Base-by-base conservation (phyloP, 30 jellyfish, hydroid and myxozoan genomes). In the Pelagia noctiluca region DNA sequence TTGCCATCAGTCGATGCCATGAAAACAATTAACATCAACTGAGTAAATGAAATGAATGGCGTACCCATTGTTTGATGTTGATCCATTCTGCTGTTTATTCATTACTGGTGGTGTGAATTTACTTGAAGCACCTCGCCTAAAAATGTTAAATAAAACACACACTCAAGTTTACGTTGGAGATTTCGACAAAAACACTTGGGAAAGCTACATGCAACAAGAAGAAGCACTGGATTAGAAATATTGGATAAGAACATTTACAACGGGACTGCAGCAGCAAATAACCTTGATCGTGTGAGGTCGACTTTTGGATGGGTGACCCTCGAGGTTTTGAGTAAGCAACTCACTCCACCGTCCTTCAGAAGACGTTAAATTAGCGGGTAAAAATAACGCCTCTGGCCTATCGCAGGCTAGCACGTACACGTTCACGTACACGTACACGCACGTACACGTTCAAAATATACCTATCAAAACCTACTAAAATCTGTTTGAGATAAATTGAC, bases 101-200 rank as follows among this genome's bases (percentile, higher is more conserved):
- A 35, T 80, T 71, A 88, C 89, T 1, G 97, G 97, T 35, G 97
- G 97, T 3, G 47, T 60, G 61, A 88, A 88, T 36, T 76, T 88
- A 18, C 83, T 36, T 25, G 85, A 31, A 24, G 90, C 54, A 34
- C 95, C 94, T 38, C 97, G 78, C 61, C 97, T 67, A 61, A 70
- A 70, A 34, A 64, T 5, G 35, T 19, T 2, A 21, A 33, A 37
- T 2, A 21, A 54, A 65, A 65, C 13, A 29, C 31, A 11, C 0
- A 65, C 23, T 29, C 61, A 22, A 12, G 52, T 28, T 4, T 12
- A n/a, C 1, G 2, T 3, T 53, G 2, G 0, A 76, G 77, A 66
- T 61, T 7, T 34, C 21, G 13, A 33, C 57, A 0, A 52, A 10
- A 52, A 52, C 2, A 30, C 26, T 52, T 5, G 8, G 57, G 16